phyloP scores from a whole-genome alignment of 1,140 invertebrate species.

The Papilio xuthus region DNA sequence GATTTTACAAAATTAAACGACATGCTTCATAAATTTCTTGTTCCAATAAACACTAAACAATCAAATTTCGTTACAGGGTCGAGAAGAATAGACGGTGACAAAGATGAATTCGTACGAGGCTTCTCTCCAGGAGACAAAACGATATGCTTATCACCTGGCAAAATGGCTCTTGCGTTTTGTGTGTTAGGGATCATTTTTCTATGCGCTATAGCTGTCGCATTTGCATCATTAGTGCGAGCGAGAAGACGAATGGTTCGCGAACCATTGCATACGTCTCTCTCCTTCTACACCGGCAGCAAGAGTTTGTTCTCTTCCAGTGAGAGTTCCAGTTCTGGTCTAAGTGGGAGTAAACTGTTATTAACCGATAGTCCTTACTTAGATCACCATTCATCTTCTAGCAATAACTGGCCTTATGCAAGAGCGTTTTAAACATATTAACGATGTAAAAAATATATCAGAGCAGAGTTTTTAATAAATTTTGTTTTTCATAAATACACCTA shows the following conservation, averaged over 20 bases:
- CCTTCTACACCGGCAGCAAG: slow-evolving; percentile 80
- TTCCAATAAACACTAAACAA: neutral
- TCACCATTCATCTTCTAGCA: slow-evolving; percentile 79
- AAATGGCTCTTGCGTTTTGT: slow-evolving; percentile 87
- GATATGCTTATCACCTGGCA: slow-evolving; percentile 88
- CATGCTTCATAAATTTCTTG: neutral
- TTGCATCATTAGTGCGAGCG: slow-evolving; percentile 84
- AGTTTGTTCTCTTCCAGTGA: slow-evolving; percentile 79
- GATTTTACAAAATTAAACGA: no score
- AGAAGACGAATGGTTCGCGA: slow-evolving; percentile 75
- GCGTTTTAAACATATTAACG: slow-evolving; percentile 59
- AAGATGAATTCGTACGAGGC: slow-evolving; percentile 66
- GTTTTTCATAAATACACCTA: neutral
- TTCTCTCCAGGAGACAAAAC: slow-evolving; percentile 83
- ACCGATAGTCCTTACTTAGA: slow-evolving; percentile 81
- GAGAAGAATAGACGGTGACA: slow-evolving; percentile 69
- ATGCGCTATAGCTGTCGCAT: slow-evolving; percentile 84
- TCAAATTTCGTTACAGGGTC: slow-evolving; percentile 59
- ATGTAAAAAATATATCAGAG: neutral
- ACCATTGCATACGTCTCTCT: slow-evolving; percentile 76
- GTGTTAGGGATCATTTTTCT: slow-evolving; percentile 86
- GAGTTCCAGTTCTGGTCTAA: slow-evolving; percentile 80
- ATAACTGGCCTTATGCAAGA: slow-evolving; percentile 80
- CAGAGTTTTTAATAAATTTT: neutral
- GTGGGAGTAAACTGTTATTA: slow-evolving; percentile 77